Conservation (phyloP, 2,113 vertebrate species). For the Triplophysa dalaica region DNA sequence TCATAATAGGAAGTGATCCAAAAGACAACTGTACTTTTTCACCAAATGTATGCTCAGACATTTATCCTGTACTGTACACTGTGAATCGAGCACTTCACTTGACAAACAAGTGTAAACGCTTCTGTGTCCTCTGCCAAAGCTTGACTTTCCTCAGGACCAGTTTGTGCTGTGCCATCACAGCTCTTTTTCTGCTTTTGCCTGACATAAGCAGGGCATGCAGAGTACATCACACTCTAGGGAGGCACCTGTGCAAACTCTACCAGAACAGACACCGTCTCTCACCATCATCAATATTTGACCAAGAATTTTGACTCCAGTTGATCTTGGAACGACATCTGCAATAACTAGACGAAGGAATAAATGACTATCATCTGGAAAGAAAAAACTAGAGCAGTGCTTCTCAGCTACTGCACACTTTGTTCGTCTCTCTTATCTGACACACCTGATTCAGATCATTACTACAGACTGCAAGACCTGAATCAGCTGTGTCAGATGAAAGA, state of each 20-base stretch:
- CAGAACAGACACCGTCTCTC: constrained; percentile 25
- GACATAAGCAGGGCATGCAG: constrained; percentile 48
- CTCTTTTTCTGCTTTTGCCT: constrained; percentile 39
- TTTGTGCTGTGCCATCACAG: constrained; percentile 27
- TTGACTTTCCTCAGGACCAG: constrained; percentile 4
- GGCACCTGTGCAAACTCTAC: constrained; percentile 40
- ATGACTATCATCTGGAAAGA: background rate
- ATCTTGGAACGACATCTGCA: constrained; percentile 12
- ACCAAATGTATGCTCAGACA: no score
- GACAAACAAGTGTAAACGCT: background rate
- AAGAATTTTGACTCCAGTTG: constrained; percentile 19
- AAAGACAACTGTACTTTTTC: no score
- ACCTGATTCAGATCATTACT: no score
- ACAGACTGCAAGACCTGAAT: no score
- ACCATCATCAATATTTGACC: background rate
- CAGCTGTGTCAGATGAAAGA: no score
- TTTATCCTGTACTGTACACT: no score
- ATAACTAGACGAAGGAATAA: background rate
- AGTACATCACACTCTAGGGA: constrained; percentile 48
- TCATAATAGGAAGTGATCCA: no score
- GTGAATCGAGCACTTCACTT: background rate
- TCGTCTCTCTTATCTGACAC: no score
- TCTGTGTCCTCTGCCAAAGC: constrained; percentile 1
- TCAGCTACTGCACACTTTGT: no score
- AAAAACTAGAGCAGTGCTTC: background rate